Percentiles rank a stretch among this genome's conserved stretches.
Conservation (phyloP, 30 jellyfish, hydroid and myxozoan genomes). For the Sanderia malayensis region DNA sequence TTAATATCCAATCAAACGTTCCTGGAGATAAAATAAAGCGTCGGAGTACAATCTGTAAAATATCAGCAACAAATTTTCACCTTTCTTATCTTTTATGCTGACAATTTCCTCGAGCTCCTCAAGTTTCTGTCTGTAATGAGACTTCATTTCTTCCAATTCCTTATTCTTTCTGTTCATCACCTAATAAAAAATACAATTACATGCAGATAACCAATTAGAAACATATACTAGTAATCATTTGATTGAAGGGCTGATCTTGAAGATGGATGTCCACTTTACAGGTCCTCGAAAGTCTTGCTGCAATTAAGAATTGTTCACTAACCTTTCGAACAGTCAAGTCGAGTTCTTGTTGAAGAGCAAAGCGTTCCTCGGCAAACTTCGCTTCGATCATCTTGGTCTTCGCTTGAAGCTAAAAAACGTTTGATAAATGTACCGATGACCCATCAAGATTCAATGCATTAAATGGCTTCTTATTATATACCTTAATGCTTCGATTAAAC, state of each 20-base stretch:
- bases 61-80: slow-evolving; percentile 11
- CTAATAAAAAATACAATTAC: slow-evolving; percentile 22
- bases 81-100: slow-evolving; percentile 55
- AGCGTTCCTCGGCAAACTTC: slow-evolving; percentile 46
- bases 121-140: slow-evolving; percentile 46
- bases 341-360: slow-evolving; percentile 64
- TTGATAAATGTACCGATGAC: no score
- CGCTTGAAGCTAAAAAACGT: slow-evolving; percentile 44
- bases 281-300: no score
- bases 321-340: slow-evolving; percentile 83
- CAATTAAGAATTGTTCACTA: neutral
- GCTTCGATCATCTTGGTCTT: slow-evolving; percentile 41
- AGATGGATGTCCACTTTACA: no score
- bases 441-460: no score
- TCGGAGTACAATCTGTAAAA: no score
- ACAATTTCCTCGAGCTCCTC: slow-evolving; percentile 45
- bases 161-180: slow-evolving; percentile 71
- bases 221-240: no score
- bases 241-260: no score
- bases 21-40: no score
- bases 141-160: slow-evolving; percentile 63
- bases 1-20: no score
- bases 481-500: no score
- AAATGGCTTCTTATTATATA: no score
- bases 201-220: no score